Evolutionary conservation across 37 sponge, comb jelly and placozoan species (phyloP).

Genomic region (Spongia lamella): DNA sequence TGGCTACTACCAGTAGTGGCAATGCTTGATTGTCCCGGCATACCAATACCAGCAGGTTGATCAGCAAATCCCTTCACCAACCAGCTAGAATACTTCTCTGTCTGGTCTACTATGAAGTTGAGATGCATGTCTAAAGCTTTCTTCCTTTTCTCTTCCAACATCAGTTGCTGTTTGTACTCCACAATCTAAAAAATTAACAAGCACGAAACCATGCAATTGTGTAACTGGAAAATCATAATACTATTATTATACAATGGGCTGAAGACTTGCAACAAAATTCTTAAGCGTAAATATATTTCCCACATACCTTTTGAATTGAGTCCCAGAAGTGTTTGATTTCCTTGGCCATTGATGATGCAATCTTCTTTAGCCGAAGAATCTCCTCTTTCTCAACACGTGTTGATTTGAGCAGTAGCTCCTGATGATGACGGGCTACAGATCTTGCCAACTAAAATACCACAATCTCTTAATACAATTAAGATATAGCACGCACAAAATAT

Average conservation of each 20-base stretch:
- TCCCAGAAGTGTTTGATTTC: constrained; percentile 91
- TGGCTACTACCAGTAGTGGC: not conserved
- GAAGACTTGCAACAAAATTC: not conserved
- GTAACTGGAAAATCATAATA: not conserved
- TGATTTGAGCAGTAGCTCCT: constrained; percentile 63
- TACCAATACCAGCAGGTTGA: not conserved
- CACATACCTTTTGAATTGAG: constrained; percentile 66
- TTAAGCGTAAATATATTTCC: not conserved
- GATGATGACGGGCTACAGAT: constrained; percentile 68
- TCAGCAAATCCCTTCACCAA: constrained; percentile 76
- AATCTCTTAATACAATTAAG: not conserved
- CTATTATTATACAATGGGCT: not conserved
- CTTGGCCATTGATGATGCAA: constrained; percentile 88
- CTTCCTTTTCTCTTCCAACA: constrained; percentile 83
- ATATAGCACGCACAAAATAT: not conserved
- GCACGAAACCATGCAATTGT: not conserved
- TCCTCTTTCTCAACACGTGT: constrained; percentile 71
- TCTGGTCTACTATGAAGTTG: constrained; percentile 90
- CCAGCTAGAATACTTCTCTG: constrained; percentile 96
- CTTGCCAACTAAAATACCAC: constrained; percentile 53
- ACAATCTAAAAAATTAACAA: constrained; percentile 48
- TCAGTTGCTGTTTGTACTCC: constrained; percentile 71
- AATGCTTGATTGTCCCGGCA: not conserved
- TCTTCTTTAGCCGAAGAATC: constrained; percentile 69
- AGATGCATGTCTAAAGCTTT: constrained; percentile 88